These are phyloP conservation scores for Agrotis clavis DNA, from an alignment of 2,888 invertebrate genomes.

Conservation along the genomic window DNA sequence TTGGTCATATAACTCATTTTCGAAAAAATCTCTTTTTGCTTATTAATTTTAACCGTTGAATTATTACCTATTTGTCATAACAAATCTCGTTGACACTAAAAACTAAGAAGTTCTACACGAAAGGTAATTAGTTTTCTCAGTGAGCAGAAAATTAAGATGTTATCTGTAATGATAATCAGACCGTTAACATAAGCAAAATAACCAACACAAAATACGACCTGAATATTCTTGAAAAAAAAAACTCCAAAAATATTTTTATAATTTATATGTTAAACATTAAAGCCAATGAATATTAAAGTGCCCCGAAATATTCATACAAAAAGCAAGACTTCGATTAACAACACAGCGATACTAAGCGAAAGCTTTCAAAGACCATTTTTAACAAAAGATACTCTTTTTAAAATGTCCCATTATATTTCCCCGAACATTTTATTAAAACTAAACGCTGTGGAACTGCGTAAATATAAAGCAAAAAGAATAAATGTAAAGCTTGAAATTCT, in stretches of 20 bases:
- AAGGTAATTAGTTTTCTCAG: background rate
- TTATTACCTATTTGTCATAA: no score
- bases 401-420: conserved; percentile 55
- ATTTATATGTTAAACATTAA: conserved; percentile 46
- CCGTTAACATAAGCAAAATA: background rate
- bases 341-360: conserved; percentile 40
- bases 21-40: no score
- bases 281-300: conserved; percentile 45
- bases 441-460: conserved; percentile 63
- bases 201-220: background rate
- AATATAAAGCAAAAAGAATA: conserved; percentile 57
- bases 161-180: conserved; percentile 10
- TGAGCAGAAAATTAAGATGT: background rate
- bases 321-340: conserved; percentile 54
- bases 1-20: no score
- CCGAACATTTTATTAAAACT: conserved; percentile 64
- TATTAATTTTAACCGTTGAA: no score
- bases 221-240: conserved; percentile 8
- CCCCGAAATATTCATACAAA: conserved; percentile 31
- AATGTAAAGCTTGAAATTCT: conserved; percentile 54
- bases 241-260: background rate
- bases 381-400: conserved; percentile 56
- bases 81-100: background rate
- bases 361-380: conserved; percentile 43
- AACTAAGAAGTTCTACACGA: background rate